Evolutionary conservation across 2,113 vertebrate species (phyloP).

Genomic region (Progne subis): DNA sequence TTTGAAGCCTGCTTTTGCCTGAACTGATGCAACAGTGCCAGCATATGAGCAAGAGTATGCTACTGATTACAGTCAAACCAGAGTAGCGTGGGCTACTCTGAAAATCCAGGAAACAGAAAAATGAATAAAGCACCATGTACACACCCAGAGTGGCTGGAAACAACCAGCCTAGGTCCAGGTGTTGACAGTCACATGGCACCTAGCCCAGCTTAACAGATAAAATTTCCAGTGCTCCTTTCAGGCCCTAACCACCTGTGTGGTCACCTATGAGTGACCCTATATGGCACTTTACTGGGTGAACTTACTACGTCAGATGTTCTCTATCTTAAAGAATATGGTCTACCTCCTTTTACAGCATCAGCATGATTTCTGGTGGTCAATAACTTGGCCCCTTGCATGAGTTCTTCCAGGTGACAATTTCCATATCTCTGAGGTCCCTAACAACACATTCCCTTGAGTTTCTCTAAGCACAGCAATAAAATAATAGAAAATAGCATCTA

Average conservation of each 20-base stretch:
- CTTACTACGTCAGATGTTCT: neutral
- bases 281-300: neutral
- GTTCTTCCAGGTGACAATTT: neutral
- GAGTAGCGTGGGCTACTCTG: neutral
- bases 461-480: neutral
- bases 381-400: neutral
- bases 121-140: neutral
- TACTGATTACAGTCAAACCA: neutral
- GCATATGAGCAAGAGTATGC: accelerated
- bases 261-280: neutral
- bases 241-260: neutral
- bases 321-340: neutral
- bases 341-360: neutral
- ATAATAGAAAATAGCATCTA: neutral
- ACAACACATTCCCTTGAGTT: neutral
- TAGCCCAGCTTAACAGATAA: neutral
- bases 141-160: neutral
- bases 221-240: neutral
- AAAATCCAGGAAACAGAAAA: neutral
- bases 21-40: neutral
- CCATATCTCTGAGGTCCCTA: neutral
- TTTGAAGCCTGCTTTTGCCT: neutral
- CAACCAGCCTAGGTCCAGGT: neutral
- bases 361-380: neutral
- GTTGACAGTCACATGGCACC: neutral